phyloP scores from a whole-genome alignment of 2,888 invertebrate genomes.

The Drosophila longiperda region DNA sequence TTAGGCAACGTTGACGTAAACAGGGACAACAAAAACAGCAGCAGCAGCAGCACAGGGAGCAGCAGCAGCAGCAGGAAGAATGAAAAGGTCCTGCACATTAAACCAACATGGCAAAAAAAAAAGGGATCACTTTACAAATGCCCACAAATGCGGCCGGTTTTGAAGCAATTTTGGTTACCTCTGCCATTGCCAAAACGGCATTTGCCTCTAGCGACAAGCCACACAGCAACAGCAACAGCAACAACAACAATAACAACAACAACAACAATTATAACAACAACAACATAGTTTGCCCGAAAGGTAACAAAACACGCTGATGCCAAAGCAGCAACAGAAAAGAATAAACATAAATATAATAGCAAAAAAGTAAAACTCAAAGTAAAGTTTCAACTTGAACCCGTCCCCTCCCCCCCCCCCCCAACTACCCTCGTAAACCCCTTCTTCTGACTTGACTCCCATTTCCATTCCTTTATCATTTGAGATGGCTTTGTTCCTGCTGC shows the following conservation, averaged over 20 bases:
- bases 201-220: slow-evolving; percentile 78
- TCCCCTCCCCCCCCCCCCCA: slow-evolving; percentile 13
- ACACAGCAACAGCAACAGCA: slow-evolving; percentile 49
- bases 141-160: slow-evolving; percentile 80
- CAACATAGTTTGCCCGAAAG: slow-evolving; percentile 39
- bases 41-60: slow-evolving; percentile 9
- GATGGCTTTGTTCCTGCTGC: slow-evolving; percentile 23
- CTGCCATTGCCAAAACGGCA: slow-evolving; percentile 54
- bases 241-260: slow-evolving; percentile 48
- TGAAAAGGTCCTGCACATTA: slow-evolving; percentile 62
- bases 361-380: slow-evolving; percentile 29
- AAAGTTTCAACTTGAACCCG: slow-evolving; percentile 4
- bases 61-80: slow-evolving; percentile 8
- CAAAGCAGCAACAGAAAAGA: slow-evolving; percentile 31
- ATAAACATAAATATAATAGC: slow-evolving; percentile 32
- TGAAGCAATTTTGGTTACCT: slow-evolving; percentile 33
- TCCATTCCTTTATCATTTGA: slow-evolving; percentile 26
- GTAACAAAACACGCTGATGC: slow-evolving; percentile 58
- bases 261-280: slow-evolving; percentile 33
- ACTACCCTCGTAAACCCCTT: slow-evolving; percentile 2
- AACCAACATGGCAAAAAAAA: slow-evolving; percentile 48
- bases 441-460: not conserved
- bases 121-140: slow-evolving; percentile 79
- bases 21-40: slow-evolving; percentile 33
- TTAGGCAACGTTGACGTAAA: slow-evolving; percentile 62